Conservation (phyloP, 2,888 invertebrate genomes). For the Lochmaea capreae region DNA sequence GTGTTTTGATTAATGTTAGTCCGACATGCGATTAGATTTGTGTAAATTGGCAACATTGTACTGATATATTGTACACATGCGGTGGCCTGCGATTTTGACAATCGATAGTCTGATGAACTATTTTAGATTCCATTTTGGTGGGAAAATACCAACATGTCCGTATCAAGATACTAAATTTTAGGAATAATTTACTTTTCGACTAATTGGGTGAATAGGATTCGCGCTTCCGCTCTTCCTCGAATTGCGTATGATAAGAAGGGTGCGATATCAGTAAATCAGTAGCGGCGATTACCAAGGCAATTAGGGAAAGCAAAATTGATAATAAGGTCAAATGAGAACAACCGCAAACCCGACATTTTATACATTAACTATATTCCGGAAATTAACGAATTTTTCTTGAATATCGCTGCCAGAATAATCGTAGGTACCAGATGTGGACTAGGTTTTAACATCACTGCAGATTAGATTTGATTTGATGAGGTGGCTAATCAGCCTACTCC, state of each 20-base stretch:
- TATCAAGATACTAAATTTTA: constrained; percentile 28
- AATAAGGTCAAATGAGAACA: neutral
- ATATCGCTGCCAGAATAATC: neutral
- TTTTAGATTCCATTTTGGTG: constrained; percentile 49
- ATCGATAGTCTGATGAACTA: constrained; percentile 58
- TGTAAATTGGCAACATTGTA: constrained; percentile 64
- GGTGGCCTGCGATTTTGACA: constrained; percentile 58
- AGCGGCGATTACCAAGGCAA: constrained; percentile 10
- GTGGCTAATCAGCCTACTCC: too few relatives aligned
- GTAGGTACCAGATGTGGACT: neutral
- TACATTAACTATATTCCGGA: neutral
- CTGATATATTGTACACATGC: constrained; percentile 47
- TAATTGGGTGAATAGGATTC: constrained; percentile 18
- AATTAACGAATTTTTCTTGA: neutral
- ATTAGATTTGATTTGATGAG: too few relatives aligned
- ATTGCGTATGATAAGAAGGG: constrained; percentile 16
- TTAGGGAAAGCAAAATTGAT: neutral
- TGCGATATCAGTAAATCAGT: constrained; percentile 14
- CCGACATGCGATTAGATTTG: constrained; percentile 69
- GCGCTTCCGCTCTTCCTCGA: constrained; percentile 15
- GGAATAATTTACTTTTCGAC: constrained; percentile 18
- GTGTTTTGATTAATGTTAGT: constrained; percentile 67
- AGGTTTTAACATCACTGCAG: neutral
- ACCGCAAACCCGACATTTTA: neutral
- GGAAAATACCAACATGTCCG: constrained; percentile 37